These are phyloP conservation scores for Caranx melampygus DNA, from an alignment of 2,113 vertebrate genomes.

Conservation along the genomic window DNA sequence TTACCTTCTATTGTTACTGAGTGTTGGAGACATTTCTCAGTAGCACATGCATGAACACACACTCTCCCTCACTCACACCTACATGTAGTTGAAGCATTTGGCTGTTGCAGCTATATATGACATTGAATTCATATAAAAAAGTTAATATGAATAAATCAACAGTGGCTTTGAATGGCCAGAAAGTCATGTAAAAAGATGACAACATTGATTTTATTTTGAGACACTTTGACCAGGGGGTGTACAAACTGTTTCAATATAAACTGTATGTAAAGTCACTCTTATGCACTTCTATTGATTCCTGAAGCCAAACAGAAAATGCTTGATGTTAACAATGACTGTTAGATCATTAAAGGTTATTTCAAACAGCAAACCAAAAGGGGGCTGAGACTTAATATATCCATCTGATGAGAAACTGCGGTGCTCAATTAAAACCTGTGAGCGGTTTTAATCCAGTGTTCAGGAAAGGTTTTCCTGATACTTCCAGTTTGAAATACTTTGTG, in stretches of 20 bases:
- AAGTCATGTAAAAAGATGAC: not conserved
- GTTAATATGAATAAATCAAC: not conserved
- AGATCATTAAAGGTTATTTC: conserved; percentile 64
- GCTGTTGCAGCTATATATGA: not conserved
- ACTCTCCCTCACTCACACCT: no score
- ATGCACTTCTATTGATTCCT: conserved; percentile 32
- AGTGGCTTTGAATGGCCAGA: not conserved
- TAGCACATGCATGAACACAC: no score
- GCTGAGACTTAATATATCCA: not conserved
- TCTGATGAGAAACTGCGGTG: not conserved
- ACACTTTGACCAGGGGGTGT: not conserved
- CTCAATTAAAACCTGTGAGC: not conserved
- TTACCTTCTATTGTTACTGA: no score
- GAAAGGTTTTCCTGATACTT: no score
- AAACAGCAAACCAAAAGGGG: conserved; percentile 15
- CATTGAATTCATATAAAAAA: not conserved
- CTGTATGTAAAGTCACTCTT: conserved; percentile 42
- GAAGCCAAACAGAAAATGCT: conserved; percentile 47
- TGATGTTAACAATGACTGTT: conserved; percentile 73
- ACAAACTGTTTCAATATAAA: not conserved
- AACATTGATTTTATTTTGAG: not conserved
- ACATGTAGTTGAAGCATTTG: not conserved
- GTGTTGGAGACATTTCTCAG: no score
- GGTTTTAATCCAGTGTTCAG: not conserved
- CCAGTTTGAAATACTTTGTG: no score